These are phyloP conservation scores for Barbus barbus DNA, from an alignment of 2,113 vertebrate genomes.

Conservation along the genomic window DNA sequence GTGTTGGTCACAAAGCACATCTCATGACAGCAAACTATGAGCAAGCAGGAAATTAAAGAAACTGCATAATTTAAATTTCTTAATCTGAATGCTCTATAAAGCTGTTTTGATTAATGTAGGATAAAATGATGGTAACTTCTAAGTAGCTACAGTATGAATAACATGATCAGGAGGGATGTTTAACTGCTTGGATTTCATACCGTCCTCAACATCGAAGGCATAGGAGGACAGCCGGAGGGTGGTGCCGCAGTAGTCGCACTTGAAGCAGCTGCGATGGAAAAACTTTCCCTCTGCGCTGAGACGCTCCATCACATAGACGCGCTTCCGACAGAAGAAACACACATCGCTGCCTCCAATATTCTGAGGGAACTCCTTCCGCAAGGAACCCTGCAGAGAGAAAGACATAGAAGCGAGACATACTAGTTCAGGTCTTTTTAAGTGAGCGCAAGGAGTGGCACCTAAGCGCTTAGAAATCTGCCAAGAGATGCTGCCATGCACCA, in stretches of 20 bases:
- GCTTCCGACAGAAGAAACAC: constrained; percentile 93
- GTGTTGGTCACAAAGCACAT: constrained; percentile 32
- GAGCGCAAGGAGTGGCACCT: neutral
- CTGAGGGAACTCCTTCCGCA: constrained; percentile 92
- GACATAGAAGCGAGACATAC: too few species aligned
- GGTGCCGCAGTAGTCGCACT: constrained; percentile 92
- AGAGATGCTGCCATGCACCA: too few species aligned
- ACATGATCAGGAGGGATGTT: too few species aligned
- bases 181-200: too few species aligned
- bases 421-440: neutral
- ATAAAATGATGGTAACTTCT: neutral
- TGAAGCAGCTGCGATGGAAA: constrained; percentile 98
- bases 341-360: constrained; percentile 96
- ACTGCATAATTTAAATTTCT: too few species aligned
- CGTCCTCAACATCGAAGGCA: constrained; percentile 74
- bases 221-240: constrained; percentile 92
- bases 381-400: constrained; percentile 76
- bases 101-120: too few species aligned
- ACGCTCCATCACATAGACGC: constrained; percentile 97
- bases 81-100: too few species aligned
- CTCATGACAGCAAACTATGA: constrained; percentile 4
- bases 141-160: neutral
- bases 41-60: neutral
- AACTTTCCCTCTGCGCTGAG: constrained; percentile 97
- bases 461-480: too few species aligned